phyloP scores from a whole-genome alignment of 2,797 vertebrate species.

The Poecile montanus region DNA sequence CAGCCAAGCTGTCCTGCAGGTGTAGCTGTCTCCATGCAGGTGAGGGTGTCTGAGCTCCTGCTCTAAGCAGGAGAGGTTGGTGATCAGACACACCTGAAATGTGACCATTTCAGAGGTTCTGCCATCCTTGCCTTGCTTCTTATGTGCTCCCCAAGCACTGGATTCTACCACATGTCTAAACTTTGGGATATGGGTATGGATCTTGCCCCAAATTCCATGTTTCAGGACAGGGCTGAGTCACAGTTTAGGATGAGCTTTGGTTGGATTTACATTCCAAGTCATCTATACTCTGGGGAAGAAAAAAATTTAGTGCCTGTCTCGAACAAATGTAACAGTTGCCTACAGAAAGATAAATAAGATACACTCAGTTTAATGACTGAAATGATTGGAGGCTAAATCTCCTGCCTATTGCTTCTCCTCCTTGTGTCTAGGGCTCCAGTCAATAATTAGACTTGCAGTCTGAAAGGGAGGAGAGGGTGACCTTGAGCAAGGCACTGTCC shows the following conservation, averaged over 20 bases:
- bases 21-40: background rate
- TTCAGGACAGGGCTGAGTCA: background rate
- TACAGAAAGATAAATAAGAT: constrained; percentile 5
- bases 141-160: background rate
- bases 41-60: background rate
- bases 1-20: background rate
- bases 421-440: background rate
- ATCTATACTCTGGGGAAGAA: background rate
- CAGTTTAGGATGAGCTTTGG: background rate
- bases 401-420: background rate
- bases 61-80: background rate
- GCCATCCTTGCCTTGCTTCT: background rate
- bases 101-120: background rate
- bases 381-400: background rate
- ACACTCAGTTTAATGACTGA: background rate
- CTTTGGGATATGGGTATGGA: background rate
- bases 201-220: background rate
- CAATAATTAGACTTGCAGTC: background rate
- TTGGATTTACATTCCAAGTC: background rate
- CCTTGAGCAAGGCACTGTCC: background rate
- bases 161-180: background rate
- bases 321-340: background rate
- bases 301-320: background rate
- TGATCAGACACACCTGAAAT: background rate
- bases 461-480: background rate